Base-by-base conservation (phyloP, 2,113 vertebrate genomes). In the Pterocles orientalis region DNA sequence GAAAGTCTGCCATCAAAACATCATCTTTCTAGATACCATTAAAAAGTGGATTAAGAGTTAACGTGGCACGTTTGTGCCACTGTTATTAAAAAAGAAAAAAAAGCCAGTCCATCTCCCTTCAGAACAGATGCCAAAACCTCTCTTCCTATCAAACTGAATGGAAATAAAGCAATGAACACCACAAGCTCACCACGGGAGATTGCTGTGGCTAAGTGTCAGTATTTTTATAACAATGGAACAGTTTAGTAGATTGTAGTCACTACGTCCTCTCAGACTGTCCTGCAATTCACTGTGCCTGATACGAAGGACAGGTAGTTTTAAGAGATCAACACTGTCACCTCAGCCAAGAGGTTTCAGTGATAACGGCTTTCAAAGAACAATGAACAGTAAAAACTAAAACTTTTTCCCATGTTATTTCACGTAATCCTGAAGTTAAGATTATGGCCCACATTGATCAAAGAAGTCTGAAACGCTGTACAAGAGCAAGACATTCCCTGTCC, bases 311-410 rank as follows among this genome's bases (percentile, higher is more conserved):
- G 17, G 29, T 21, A 60, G 21, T 45, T 51, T 71, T 41, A 79
- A 75, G 48, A 61, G 4, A 19, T 53, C 48, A 86, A 23, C 36
- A 41, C 7, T 41, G 29, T 41, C 6, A 6, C 58, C 56, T 90
- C 60, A 53, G n/a, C 21, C 12, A 48, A 84, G 31, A 83, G 7
- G 12, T 57, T 80, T 77, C 48, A 72, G 24, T 18, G 15, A 51
- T 2, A 60, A 60, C 17, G 28, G 9, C 25, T 57, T 43, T 57
- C 34, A 51, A 77, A 45, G 12, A 73, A 71, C 34, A 48, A 69
- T 1, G 0, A 69, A 19, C 34, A 86, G 11, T 15, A 86, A 54
- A 39, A 88, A 70, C n/a, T 26, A 1, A 0, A 93, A 54, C 26
- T 70, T 81, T 6, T 80, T 73, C 33, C 33, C 29, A 41, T 7